Evolutionary conservation across 2,888 invertebrate genomes (phyloP).

Genomic region (Ethmia dodecea): DNA sequence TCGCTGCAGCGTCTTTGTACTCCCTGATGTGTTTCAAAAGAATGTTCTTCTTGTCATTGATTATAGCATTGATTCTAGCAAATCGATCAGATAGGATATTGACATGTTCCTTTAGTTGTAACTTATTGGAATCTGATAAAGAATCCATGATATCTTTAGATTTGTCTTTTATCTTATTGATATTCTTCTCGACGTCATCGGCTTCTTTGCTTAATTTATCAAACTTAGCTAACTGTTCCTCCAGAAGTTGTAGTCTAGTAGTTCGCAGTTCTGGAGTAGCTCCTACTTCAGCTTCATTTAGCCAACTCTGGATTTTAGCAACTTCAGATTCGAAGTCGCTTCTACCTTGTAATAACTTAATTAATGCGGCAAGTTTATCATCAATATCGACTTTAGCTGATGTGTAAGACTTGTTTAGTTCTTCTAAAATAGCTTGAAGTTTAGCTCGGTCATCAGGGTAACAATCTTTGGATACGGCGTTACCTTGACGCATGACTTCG

Average conservation of each 20-base stretch:
- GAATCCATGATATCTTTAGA: conserved; percentile 88
- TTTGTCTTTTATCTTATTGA: conserved; percentile 87
- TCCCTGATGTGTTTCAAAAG: conserved; percentile 88
- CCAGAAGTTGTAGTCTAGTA: conserved; percentile 87
- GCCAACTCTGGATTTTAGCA: conserved; percentile 90
- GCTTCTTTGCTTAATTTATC: conserved; percentile 87
- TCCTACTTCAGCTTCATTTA: conserved; percentile 93
- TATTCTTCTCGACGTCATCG: conserved; percentile 81
- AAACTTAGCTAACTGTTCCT: conserved; percentile 93
- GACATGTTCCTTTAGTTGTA: conserved; percentile 88
- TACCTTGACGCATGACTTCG: conserved; percentile 86
- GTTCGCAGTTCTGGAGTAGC: conserved; percentile 88
- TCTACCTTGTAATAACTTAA: conserved; percentile 85
- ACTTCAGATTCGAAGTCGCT: conserved; percentile 89
- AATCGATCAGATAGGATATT: conserved; percentile 88
- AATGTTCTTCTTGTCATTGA: conserved; percentile 85
- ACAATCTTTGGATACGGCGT: conserved; percentile 88
- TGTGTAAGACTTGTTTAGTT: conserved; percentile 84
- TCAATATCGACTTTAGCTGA: conserved; percentile 84
- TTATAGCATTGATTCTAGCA: conserved; percentile 83
- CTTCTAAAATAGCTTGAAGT: conserved; percentile 81
- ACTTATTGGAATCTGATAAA: conserved; percentile 90
- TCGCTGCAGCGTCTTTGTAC: conserved; percentile 87
- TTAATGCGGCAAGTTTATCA: conserved; percentile 83
- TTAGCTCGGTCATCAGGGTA: conserved; percentile 82